These are phyloP conservation scores for Planiliza haematocheilus DNA, from an alignment of 2,113 vertebrate species.

Conservation along the genomic window DNA sequence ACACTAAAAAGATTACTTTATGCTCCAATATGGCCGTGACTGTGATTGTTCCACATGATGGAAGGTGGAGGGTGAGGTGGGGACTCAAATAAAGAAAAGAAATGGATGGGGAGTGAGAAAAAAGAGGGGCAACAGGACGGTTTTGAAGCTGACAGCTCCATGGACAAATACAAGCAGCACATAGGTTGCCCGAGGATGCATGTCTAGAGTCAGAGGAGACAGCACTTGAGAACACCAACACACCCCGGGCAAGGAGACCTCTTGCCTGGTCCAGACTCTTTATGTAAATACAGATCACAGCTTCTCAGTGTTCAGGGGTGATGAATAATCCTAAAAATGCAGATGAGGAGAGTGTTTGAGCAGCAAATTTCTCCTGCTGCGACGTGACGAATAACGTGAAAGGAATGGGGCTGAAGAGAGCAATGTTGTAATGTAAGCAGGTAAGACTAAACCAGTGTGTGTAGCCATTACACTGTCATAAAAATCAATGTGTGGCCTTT, in stretches of 20 bases:
- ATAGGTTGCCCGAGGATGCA: slow-evolving; percentile 55
- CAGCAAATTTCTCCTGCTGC: slow-evolving; percentile 6
- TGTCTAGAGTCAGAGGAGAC: slow-evolving; percentile 52
- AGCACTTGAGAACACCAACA: slow-evolving; percentile 46
- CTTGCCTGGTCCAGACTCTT: slow-evolving; percentile 55
- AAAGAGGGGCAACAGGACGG: slow-evolving; percentile 44
- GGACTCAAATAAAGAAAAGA: slow-evolving; percentile 17
- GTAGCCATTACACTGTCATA: slow-evolving; percentile 47
- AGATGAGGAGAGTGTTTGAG: slow-evolving; percentile 25
- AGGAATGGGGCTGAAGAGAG: slow-evolving; percentile 1
- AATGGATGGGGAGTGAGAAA: slow-evolving; percentile 9
- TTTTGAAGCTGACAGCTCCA: slow-evolving; percentile 61
- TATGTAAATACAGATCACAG: slow-evolving; percentile 71
- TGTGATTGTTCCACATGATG: background rate
- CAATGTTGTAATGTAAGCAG: slow-evolving; percentile 35
- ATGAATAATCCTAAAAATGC: slow-evolving; percentile 44
- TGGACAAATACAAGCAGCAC: slow-evolving; percentile 52
- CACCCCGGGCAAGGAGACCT: slow-evolving; percentile 74
- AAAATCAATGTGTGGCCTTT: slow-evolving; percentile 65
- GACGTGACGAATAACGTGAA: background rate
- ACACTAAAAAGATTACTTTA: slow-evolving; percentile 16
- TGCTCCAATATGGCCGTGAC: slow-evolving; percentile 8
- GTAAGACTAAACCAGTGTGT: slow-evolving; percentile 40
- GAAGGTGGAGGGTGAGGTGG: slow-evolving; percentile 12
- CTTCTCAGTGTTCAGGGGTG: slow-evolving; percentile 32